A percentile compares a stretch with the other conserved stretches of the same genome.
Conservation (phyloP, 2,797 vertebrate species). For the Luscinia megarhynchos region DNA sequence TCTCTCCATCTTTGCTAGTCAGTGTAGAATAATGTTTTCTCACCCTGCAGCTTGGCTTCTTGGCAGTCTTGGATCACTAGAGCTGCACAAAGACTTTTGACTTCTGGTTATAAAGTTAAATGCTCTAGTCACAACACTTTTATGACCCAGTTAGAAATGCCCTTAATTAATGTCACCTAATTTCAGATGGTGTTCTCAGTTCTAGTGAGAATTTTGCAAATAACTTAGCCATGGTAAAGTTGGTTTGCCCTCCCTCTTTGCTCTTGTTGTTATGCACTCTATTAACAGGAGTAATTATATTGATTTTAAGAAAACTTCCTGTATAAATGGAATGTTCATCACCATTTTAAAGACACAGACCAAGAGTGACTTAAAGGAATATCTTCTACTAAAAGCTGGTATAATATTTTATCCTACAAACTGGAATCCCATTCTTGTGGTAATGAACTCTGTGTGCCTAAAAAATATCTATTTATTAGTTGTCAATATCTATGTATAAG, state of each 20-base stretch:
- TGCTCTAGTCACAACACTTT: not conserved
- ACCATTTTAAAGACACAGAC: not conserved
- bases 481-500: not conserved
- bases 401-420: not conserved
- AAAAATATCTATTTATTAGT: not conserved
- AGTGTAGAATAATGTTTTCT: not conserved
- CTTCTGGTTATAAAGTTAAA: not conserved
- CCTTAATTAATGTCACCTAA: not conserved
- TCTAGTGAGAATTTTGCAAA: not conserved
- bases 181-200: not conserved
- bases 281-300: not conserved
- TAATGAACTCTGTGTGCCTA: not conserved
- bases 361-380: not conserved
- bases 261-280: not conserved
- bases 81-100: not conserved
- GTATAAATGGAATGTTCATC: not conserved
- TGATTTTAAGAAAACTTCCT: not conserved
- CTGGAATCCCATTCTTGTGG: not conserved
- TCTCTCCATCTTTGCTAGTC: not conserved
- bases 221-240: not conserved
- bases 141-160: not conserved
- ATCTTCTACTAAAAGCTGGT: not conserved
- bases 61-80: not conserved
- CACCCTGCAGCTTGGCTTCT: not conserved
- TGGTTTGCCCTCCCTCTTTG: not conserved